Evolutionary conservation across 2,888 invertebrate species (phyloP), one percentile per base, ranked within the genome.

Genomic region (Drosophila dives): DNA sequence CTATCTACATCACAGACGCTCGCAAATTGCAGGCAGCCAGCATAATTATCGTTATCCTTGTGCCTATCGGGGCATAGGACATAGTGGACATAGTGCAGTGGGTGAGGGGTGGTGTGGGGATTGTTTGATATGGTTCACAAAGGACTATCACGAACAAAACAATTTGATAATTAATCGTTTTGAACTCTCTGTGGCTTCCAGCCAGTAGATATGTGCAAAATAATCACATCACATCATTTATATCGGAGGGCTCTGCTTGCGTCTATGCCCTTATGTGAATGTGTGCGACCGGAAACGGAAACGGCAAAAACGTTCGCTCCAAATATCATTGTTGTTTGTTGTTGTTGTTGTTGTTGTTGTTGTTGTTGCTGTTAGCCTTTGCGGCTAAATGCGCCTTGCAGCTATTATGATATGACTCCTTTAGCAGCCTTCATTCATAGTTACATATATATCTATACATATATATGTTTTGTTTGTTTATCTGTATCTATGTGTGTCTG

Each of bases 91-190:
- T 10, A 4, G 2, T 29, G 10, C 49, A 2, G 7, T 3, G 20
- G 20, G 0, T 3, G 12, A 2, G 45, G 7, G 29, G 29, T 29
- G 12, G 40, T 4, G 4, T 5, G n/a, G 40, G 5, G 2, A 15
- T 15, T 15, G 3, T 3, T 11, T 20, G 11, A n/a, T 6, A 23
- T 7, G 45, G 8, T 45, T 23, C 23, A 55, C 75, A 64, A 76
- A 75, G 69, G 80, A 80, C 69, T 72, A 76, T 69, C 69, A 60
- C 58, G 72, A 76, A 80, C 71, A 80, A 77, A 73, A 77, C 83
- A 77, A 83, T 80, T 80, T 80, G 81, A 80, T 80, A 80, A 80
- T 80, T 80, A 83, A 83, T 80, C 80, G 81, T 77, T 80, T 73
- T 69, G 69, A 77, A 54, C 69, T 78, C 69, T 56, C 58, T 54